These are phyloP conservation scores for Buceros bicornis DNA, from an alignment of 2,797 vertebrate species.

Conservation along the genomic window DNA sequence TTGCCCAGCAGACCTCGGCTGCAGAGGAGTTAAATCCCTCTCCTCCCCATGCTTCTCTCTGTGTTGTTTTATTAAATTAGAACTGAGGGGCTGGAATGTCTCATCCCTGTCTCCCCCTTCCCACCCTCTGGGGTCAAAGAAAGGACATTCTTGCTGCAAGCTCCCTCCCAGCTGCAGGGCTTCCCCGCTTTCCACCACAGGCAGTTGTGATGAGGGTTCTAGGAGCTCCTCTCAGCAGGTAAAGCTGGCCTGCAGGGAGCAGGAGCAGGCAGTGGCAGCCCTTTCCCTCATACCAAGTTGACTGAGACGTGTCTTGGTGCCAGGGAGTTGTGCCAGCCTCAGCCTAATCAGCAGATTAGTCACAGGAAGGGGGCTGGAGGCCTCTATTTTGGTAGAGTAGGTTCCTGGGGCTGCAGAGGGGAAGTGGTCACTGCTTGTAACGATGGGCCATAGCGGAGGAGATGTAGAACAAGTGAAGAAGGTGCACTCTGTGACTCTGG, in stretches of 20 bases:
- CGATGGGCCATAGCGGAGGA: neutral
- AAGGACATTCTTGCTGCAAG: conserved; percentile 43
- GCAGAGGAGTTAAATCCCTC: conserved; percentile 54
- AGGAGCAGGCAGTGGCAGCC: neutral
- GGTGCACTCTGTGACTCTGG: neutral
- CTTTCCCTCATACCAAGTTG: neutral
- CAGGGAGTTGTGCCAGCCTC: neutral
- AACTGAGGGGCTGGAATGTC: conserved; percentile 50
- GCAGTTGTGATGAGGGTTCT: neutral
- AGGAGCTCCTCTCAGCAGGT: neutral
- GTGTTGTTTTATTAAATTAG: conserved; percentile 69
- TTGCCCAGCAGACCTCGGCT: neutral
- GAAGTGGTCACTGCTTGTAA: neutral
- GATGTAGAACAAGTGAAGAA: neutral
- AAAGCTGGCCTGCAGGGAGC: neutral
- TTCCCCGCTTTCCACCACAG: fast-evolving
- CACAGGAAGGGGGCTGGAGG: neutral
- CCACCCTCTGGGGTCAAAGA: conserved; percentile 46
- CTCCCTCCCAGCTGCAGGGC: conserved; percentile 26
- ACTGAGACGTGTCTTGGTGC: neutral
- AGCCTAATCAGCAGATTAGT: neutral
- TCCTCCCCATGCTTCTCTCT: neutral
- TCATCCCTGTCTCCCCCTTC: conserved; percentile 52
- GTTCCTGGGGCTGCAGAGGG: neutral
- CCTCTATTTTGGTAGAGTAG: neutral